These are phyloP conservation scores for Monodelphis domestica DNA, from an alignment of 2,797 vertebrate species.

Conservation along the genomic window DNA sequence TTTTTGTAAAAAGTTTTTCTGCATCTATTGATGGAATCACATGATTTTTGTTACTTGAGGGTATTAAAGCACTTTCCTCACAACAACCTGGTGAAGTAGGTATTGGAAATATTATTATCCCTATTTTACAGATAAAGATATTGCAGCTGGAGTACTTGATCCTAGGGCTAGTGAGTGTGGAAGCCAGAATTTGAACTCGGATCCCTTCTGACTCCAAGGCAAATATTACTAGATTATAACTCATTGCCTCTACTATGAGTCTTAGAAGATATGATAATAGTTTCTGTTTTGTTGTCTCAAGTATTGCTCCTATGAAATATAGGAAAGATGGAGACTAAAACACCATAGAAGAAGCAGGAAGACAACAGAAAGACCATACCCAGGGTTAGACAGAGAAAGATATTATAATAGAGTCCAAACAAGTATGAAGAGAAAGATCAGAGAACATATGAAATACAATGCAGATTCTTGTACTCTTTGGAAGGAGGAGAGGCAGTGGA, in stretches of 20 bases:
- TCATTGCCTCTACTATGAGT: background rate
- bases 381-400: background rate
- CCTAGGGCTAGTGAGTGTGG: background rate
- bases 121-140: background rate
- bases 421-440: background rate
- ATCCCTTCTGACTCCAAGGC: background rate
- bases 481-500: background rate
- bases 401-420: background rate
- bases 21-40: too few species aligned
- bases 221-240: background rate
- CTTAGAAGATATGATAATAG: background rate
- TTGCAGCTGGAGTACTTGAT: background rate
- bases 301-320: background rate
- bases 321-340: background rate
- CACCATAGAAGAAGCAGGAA: background rate
- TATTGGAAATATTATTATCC: background rate
- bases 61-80: background rate
- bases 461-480: background rate
- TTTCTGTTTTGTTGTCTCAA: background rate
- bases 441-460: background rate
- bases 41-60: too few species aligned
- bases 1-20: too few species aligned
- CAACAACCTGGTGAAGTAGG: background rate
- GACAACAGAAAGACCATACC: background rate
- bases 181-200: too few species aligned